A percentile compares a stretch with the other conserved stretches of the same genome.
Conservation (phyloP, 2,888 invertebrate genomes). For the Andrena bicolor region DNA sequence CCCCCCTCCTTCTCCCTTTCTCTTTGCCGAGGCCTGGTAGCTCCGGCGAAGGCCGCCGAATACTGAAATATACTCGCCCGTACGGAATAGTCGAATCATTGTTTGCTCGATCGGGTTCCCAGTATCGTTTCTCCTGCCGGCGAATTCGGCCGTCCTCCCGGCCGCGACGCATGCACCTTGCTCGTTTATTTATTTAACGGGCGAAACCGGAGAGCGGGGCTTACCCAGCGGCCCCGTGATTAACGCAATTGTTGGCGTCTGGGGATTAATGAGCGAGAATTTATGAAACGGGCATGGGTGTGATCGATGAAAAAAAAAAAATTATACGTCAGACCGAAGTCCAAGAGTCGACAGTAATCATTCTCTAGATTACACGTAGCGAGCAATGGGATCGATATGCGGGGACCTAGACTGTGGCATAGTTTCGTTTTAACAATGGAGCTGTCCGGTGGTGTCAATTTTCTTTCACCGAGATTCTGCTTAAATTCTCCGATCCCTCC, state of each 20-base stretch:
- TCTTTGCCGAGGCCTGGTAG: slow-evolving; percentile 64
- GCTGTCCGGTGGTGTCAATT: too few relatives aligned
- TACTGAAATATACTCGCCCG: slow-evolving; percentile 63
- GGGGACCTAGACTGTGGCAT: too few relatives aligned
- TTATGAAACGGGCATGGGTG: neutral
- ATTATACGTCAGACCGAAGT: neutral
- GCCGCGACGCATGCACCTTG: slow-evolving; percentile 34
- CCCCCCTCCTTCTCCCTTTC: slow-evolving; percentile 58
- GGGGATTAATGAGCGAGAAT: neutral
- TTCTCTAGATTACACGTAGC: too few relatives aligned
- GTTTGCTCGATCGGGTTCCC: slow-evolving; percentile 62
- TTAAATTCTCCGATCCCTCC: too few relatives aligned
- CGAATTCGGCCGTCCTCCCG: slow-evolving; percentile 26
- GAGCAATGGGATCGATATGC: too few relatives aligned
- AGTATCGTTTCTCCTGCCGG: slow-evolving; percentile 21
- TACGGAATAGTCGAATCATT: slow-evolving; percentile 69
- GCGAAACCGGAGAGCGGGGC: neutral
- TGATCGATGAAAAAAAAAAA: slow-evolving; percentile 1
- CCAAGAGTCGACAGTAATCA: too few relatives aligned
- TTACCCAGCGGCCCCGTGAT: neutral
- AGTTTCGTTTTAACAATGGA: too few relatives aligned
- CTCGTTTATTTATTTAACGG: slow-evolving; percentile 12
- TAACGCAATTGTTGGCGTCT: neutral
- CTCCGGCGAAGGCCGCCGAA: slow-evolving; percentile 68
- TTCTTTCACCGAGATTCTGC: too few relatives aligned